phyloP scores from a whole-genome alignment of 2,113 vertebrate species.

The Lathamus discolor region DNA sequence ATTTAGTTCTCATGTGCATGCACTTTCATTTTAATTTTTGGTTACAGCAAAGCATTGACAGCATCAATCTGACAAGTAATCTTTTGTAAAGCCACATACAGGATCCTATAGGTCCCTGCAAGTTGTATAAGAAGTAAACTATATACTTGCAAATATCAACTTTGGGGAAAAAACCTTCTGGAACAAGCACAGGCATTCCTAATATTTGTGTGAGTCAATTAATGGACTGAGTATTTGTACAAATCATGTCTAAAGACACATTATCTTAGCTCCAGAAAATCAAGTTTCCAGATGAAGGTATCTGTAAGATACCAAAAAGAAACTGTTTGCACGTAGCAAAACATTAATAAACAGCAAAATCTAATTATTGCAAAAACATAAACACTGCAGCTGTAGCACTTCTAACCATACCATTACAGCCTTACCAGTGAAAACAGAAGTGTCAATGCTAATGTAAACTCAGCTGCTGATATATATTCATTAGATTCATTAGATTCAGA shows the following conservation, averaged over 20 bases:
- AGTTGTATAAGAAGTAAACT: neutral
- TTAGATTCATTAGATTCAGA: constrained; percentile 63
- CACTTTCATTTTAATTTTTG: neutral
- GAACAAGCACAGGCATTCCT: neutral
- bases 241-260: neutral
- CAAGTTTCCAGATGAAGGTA: neutral
- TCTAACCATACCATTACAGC: constrained; percentile 38
- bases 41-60: neutral
- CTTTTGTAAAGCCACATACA: neutral
- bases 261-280: neutral
- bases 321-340: neutral
- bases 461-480: constrained; percentile 62
- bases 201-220: neutral
- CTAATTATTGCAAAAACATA: constrained; percentile 38
- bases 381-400: constrained; percentile 40
- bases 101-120: neutral
- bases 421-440: constrained; percentile 43
- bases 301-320: neutral
- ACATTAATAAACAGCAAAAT: constrained; percentile 49
- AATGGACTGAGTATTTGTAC: neutral
- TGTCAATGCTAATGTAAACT: constrained; percentile 49
- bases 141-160: neutral
- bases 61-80: neutral
- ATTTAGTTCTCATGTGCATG: neutral
- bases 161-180: neutral